Evolutionary conservation across 2,113 vertebrate genomes (phyloP), one percentile per base, ranked within the genome.

Genomic region (Zosterops pallidus): DNA sequence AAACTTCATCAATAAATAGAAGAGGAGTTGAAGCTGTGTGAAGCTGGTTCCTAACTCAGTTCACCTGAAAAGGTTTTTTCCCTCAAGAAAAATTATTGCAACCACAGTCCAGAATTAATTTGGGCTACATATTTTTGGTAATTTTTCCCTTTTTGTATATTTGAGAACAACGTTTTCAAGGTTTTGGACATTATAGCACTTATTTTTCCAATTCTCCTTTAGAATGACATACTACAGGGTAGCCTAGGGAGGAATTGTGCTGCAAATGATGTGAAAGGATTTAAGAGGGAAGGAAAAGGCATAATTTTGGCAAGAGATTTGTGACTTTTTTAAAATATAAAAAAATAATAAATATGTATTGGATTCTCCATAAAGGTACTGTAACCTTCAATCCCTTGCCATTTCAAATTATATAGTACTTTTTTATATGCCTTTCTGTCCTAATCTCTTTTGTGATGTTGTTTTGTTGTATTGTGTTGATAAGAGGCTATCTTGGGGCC

Each of bases 401-500:
- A 81, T 94, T 97, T 97, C 94, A 94, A 95, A 63, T 75, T 68
- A 90, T 75, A 93, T 13, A 91, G 78, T 52, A 55, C 49, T 79
- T 94, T 96, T 83, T 92, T 85, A 92, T 82, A 88, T 91, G 50
- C 42, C 12, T 89, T 93, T 95, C 62, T 71, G 92, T 92, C 77
- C 86, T 89, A 93, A 94, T 95, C 92, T 96, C 83, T 90, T 96
- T 96, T 79, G 92, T 95, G 78, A 75, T 3, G 24, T 86, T 90
- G 94, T 94, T 95, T 76, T 92, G 82, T 96, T 97, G 87, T 75
- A 94, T 93, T 96, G 85, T 94, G 88, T 95, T 94, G 93, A 93
- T 94, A 96, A 97, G 93, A 93, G 95, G 79, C 85, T 97, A 95
- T 96, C 93, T 93, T 90, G 92, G 79, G 90, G 95, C 71, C 88